Evolutionary conservation across 1,140 invertebrate genomes (phyloP), one percentile per base, ranked within the genome.

Genomic region (Drosophila auraria): DNA sequence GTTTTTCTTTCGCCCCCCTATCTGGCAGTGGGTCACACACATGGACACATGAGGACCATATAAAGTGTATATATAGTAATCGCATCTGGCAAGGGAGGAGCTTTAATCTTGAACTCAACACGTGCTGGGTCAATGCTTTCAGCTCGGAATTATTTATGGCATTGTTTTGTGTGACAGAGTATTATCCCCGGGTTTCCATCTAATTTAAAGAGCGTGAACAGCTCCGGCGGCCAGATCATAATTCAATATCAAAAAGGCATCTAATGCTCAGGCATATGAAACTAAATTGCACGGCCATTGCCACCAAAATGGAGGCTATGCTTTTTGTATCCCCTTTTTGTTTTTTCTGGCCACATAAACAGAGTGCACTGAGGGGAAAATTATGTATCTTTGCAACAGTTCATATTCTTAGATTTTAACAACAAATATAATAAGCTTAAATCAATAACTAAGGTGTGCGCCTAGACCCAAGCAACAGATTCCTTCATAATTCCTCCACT

Each of bases 181-280:
- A 57, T 78, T 60, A 61, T 74, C 63, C 74, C 64, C 27, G 49
- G 56, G 44, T 30, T 72, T 74, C 69, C 51, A 74, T 74, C 57
- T 80, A 87, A 84, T 87, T 87, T 89, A 89, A 79, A 89, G 84
- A 72, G 84, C 72, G 44, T 25, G 64, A 78, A 69, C 75, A 70
- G 64, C 75, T 60, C 72, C 54, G 36, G 50, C 61, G 53, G 53
- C 57, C 63, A 69, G 86, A 84, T 89, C 82, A 87, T 87, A 87
- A 87, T 87, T 87, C 84, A 87, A 87, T 87, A 87, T 87, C 86
- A 79, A 78, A 68, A 89, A 77, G 73, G 58, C 84, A 87, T 87
- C 78, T 83, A 75, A 66, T 78, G 72, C 69, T 44, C 77, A 42
- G 84, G 60, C 83, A 89, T 81, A 89, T 89, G 84, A 83, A 78